Percentiles rank a stretch among this genome's conserved stretches.
phyloP scores from a whole-genome alignment of 2,888 invertebrate genomes.

The Carterocephalus palaemon region DNA sequence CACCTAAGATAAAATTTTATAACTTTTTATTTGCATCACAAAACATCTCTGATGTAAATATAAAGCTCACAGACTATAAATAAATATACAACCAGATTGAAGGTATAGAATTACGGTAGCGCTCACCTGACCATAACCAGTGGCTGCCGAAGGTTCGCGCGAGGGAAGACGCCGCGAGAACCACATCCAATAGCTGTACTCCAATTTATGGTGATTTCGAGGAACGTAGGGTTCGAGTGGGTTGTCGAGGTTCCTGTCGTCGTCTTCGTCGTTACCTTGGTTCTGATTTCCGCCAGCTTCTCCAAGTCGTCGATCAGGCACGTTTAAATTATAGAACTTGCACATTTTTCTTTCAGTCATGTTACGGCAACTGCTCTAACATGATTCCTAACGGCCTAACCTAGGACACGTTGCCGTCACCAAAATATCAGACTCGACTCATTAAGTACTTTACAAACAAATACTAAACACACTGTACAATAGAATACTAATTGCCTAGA shows the following conservation, averaged over 20 bases:
- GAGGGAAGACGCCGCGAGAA: slow-evolving; percentile 81
- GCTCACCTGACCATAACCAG: slow-evolving; percentile 72
- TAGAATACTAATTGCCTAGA: slow-evolving; percentile 43
- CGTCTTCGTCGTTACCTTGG: slow-evolving; percentile 54
- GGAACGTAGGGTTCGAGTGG: slow-evolving; percentile 78
- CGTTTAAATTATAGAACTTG: slow-evolving; percentile 78
- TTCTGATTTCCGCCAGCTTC: slow-evolving; percentile 54
- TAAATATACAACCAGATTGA: slow-evolving; percentile 8
- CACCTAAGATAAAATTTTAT: too few species aligned
- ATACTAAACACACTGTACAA: slow-evolving; percentile 46
- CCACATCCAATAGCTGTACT: slow-evolving; percentile 97
- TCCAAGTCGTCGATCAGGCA: slow-evolving; percentile 72
- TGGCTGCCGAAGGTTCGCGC: slow-evolving; percentile 63
- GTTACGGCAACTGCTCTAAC: slow-evolving; percentile 70
- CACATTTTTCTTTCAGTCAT: slow-evolving; percentile 79
- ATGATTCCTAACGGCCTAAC: slow-evolving; percentile 77
- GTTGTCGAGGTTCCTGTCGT: slow-evolving; percentile 61
- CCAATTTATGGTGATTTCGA: slow-evolving; percentile 93
- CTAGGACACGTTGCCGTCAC: slow-evolving; percentile 73
- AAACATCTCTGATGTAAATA: too few species aligned
- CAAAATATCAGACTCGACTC: slow-evolving; percentile 44
- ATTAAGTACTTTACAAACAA: slow-evolving; percentile 44
- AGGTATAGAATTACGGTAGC: slow-evolving; percentile 16
- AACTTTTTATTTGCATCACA: too few species aligned
- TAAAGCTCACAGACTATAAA: slow-evolving; percentile 6